phyloP scores from a whole-genome alignment of 2,888 invertebrate genomes.

The Myopa tessellatipennis region DNA sequence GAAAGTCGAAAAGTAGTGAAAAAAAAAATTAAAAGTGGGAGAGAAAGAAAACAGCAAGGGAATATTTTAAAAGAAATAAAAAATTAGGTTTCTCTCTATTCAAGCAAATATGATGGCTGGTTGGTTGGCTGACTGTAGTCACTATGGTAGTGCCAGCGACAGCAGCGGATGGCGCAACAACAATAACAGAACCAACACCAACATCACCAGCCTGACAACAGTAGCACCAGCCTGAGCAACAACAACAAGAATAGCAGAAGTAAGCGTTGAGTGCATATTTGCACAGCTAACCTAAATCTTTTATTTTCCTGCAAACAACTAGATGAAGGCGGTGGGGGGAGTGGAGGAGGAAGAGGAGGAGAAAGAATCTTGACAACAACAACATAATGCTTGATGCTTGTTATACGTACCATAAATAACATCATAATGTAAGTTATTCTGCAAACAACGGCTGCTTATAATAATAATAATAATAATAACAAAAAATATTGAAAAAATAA shows the following conservation, averaged over 20 bases:
- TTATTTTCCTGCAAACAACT: neutral
- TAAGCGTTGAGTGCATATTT: neutral
- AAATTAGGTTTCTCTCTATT: neutral
- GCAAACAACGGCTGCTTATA: no score
- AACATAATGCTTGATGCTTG: neutral
- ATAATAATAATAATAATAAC: no score
- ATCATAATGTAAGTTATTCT: no score
- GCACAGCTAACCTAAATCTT: conserved; percentile 9
- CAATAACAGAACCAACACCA: neutral
- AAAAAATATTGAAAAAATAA: no score
- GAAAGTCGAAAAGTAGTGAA: conserved; percentile 4
- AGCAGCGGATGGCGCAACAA: neutral
- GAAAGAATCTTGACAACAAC: neutral
- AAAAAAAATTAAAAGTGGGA: no score
- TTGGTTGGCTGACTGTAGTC: neutral
- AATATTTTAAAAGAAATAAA: neutral
- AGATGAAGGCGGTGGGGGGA: neutral
- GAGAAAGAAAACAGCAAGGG: no score
- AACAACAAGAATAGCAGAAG: neutral
- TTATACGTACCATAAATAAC: neutral
- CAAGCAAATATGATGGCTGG: neutral
- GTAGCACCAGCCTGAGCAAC: neutral
- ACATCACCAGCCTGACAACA: neutral
- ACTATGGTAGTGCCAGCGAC: neutral
- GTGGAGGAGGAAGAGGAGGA: neutral